A percentile compares a stretch with the other conserved stretches of the same genome.
phyloP scores from a whole-genome alignment of 2,797 vertebrate species.

The Heliangelus exortis region DNA sequence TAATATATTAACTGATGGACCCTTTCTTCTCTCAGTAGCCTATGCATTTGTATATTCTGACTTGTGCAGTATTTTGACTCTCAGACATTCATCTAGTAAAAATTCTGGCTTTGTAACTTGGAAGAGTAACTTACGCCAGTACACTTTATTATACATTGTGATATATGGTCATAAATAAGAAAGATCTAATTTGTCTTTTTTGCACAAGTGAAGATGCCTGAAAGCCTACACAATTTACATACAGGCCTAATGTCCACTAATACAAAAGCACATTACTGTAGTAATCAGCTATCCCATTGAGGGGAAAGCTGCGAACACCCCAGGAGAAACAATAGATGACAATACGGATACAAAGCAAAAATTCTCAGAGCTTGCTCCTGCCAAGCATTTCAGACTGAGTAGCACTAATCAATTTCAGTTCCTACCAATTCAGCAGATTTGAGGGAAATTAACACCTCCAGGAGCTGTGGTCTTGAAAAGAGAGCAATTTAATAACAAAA shows the following conservation, averaged over 20 bases:
- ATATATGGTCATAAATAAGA: neutral
- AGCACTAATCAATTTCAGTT: conserved; percentile 29
- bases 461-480: neutral
- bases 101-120: neutral
- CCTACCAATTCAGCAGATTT: conserved; percentile 4
- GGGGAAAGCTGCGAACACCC: neutral
- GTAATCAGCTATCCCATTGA: neutral
- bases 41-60: neutral
- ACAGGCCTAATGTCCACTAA: neutral
- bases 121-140: neutral
- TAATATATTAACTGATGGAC: neutral
- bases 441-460: neutral
- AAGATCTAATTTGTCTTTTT: neutral
- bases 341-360: neutral
- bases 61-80: neutral
- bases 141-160: neutral
- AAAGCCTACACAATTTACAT: neutral
- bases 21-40: neutral
- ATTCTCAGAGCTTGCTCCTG: neutral
- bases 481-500: conserved; percentile 6
- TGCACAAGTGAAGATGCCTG: neutral
- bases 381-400: neutral
- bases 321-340: neutral
- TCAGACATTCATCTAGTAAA: neutral
- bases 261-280: neutral